These are phyloP conservation scores for Thereva nobilitata DNA, from an alignment of 2,888 invertebrate genomes.

Conservation along the genomic window DNA sequence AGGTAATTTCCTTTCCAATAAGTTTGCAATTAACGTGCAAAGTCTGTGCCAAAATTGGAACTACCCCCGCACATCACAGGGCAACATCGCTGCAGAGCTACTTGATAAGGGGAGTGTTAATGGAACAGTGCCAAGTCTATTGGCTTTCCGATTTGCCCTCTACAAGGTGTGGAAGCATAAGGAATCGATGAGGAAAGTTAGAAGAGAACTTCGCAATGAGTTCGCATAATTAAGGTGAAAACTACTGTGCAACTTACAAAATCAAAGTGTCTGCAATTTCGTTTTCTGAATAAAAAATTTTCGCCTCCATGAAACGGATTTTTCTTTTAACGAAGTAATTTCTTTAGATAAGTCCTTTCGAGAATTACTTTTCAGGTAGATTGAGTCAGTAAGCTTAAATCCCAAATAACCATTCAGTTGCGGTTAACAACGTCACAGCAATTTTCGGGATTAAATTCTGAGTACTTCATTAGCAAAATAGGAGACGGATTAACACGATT, in stretches of 20 bases:
- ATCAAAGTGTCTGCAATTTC: too few relatives aligned
- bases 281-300: too few relatives aligned
- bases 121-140: constrained; percentile 9
- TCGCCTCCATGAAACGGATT: too few relatives aligned
- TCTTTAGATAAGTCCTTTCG: too few relatives aligned
- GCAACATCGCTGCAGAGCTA: neutral
- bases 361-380: too few relatives aligned
- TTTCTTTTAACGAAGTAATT: too few relatives aligned
- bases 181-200: constrained; percentile 7
- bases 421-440: too few relatives aligned
- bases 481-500: too few relatives aligned
- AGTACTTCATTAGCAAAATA: too few relatives aligned
- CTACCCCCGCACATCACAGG: neutral
- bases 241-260: constrained; percentile 2
- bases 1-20: constrained; percentile 18
- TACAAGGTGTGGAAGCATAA: neutral
- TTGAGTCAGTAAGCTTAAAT: too few relatives aligned
- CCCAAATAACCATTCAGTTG: too few relatives aligned
- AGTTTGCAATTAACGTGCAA: constrained; percentile 22
- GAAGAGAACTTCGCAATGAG: constrained; percentile 13
- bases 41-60: constrained; percentile 15
- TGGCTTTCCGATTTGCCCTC: neutral
- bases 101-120: constrained; percentile 9
- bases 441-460: too few relatives aligned
- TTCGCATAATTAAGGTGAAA: constrained; percentile 29